A percentile compares a stretch with the other conserved stretches of the same genome.
phyloP scores from a whole-genome alignment of 2,113 vertebrate species.

The Pipa parva region DNA sequence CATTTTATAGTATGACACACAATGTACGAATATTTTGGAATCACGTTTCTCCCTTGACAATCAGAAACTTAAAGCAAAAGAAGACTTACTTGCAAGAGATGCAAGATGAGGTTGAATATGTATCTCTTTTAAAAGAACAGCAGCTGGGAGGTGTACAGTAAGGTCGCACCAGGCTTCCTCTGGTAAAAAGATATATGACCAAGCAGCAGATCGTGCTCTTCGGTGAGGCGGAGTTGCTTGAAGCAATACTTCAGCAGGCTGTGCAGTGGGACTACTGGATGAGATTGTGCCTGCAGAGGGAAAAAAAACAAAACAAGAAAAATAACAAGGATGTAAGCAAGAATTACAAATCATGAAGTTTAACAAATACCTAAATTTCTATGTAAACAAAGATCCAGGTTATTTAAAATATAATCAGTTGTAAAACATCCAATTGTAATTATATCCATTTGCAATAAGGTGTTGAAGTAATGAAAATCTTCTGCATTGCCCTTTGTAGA shows the following conservation, averaged over 20 bases:
- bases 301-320: background rate
- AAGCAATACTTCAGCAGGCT: conserved; percentile 92
- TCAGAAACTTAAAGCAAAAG: too few relatives aligned
- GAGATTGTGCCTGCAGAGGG: conserved; percentile 85
- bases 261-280: conserved; percentile 96
- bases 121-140: conserved; percentile 93
- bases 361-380: too few relatives aligned
- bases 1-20: too few relatives aligned
- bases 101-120: conserved; percentile 97
- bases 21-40: too few relatives aligned
- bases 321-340: background rate
- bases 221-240: conserved; percentile 94
- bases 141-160: conserved; percentile 93
- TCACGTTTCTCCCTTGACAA: too few relatives aligned
- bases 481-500: too few relatives aligned
- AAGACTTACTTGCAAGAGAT: conserved; percentile 87
- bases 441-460: too few relatives aligned
- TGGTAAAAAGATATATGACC: conserved; percentile 96
- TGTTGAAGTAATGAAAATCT: too few relatives aligned
- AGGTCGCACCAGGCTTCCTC: conserved; percentile 99
- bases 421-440: too few relatives aligned
- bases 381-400: too few relatives aligned
- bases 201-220: conserved; percentile 89
- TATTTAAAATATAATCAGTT: too few relatives aligned
- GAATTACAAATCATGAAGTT: too few relatives aligned